Evolutionary conservation across 2,888 invertebrate species (phyloP).

Genomic region (Trissolcus brochymenae): DNA sequence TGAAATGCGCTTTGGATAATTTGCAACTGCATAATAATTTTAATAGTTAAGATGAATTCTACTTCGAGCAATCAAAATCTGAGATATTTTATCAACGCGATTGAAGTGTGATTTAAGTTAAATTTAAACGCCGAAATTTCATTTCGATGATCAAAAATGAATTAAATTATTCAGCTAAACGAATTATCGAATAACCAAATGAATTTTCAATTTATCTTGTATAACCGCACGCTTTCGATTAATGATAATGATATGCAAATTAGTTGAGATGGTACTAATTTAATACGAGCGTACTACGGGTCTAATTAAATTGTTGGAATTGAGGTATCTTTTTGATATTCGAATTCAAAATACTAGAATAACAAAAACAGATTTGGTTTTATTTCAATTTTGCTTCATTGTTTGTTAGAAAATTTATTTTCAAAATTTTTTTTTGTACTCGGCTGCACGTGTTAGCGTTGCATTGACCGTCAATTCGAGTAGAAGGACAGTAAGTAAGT

Average conservation of each 20-base stretch:
- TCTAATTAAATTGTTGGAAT: too few species aligned
- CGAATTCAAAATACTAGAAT: too few species aligned
- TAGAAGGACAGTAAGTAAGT: slow-evolving; percentile 71
- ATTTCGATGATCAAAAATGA: slow-evolving; percentile 29
- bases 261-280: slow-evolving; percentile 9
- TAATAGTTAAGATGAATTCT: slow-evolving; percentile 50
- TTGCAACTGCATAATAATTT: slow-evolving; percentile 45
- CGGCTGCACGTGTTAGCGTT: slow-evolving; percentile 63
- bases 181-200: slow-evolving; percentile 1
- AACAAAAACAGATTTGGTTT: too few species aligned
- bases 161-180: slow-evolving; percentile 12
- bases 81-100: slow-evolving; percentile 30
- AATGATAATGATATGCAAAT: slow-evolving; percentile 1
- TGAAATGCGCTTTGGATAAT: slow-evolving; percentile 47
- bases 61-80: slow-evolving; percentile 33
- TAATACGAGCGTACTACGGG: slow-evolving; percentile 2
- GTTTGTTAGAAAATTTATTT: not conserved
- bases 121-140: slow-evolving; percentile 25
- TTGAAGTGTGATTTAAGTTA: slow-evolving; percentile 44
- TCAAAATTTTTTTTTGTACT: slow-evolving; percentile 10
- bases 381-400: too few species aligned
- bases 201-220: not conserved
- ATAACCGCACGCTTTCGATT: not conserved
- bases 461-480: slow-evolving; percentile 73
- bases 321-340: too few species aligned